Conservation (phyloP, 2,888 invertebrate species). For the Fabriciana adippe region DNA sequence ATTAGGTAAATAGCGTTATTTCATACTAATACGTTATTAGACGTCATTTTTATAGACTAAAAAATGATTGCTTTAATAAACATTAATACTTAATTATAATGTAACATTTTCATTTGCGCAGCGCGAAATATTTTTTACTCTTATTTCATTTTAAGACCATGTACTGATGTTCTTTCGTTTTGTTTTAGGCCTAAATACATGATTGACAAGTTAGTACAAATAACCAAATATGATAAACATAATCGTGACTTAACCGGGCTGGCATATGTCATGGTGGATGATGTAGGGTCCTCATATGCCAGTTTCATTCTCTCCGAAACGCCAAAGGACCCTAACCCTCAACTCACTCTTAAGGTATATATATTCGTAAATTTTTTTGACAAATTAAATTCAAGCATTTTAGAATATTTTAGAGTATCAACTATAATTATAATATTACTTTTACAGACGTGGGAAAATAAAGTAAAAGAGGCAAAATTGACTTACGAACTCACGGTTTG, state of each 20-base stretch:
- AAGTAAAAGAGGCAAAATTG: slow-evolving; percentile 88
- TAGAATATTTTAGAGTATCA: background rate
- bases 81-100: background rate
- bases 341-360: slow-evolving; percentile 54
- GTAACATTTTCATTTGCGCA: slow-evolving; percentile 16
- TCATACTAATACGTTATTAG: slow-evolving; percentile 31
- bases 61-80: no score
- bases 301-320: slow-evolving; percentile 60
- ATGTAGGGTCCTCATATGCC: slow-evolving; percentile 55
- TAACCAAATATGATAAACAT: slow-evolving; percentile 47
- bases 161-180: slow-evolving; percentile 15
- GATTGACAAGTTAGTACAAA: slow-evolving; percentile 55
- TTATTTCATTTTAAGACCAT: background rate
- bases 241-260: slow-evolving; percentile 44
- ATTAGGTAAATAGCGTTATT: slow-evolving; percentile 56
- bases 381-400: slow-evolving; percentile 17
- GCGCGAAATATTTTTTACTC: slow-evolving; percentile 21
- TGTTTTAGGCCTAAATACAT: slow-evolving; percentile 67
- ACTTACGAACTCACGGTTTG: slow-evolving; percentile 74
- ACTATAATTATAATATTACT: background rate
- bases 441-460: slow-evolving; percentile 86
- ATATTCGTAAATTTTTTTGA: slow-evolving; percentile 5
- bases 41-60: background rate
- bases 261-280: slow-evolving; percentile 60
- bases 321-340: slow-evolving; percentile 54